Conservation (phyloP, 2,113 vertebrate genomes). For the Talpa occidentalis region DNA sequence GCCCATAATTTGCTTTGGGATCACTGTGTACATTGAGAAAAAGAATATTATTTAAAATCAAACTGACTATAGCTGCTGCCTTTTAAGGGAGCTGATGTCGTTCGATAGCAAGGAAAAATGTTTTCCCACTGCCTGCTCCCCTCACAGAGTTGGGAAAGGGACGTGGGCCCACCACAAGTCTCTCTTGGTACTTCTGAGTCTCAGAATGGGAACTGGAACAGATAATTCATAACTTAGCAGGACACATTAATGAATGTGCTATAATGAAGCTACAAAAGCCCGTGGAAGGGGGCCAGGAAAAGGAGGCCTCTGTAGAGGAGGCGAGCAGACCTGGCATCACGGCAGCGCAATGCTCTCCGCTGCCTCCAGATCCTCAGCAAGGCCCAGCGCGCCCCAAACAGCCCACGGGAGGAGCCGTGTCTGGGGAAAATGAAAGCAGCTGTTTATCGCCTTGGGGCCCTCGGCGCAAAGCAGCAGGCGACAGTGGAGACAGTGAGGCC, state of each 20-base stretch:
- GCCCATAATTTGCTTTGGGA: background rate
- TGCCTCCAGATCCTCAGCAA: background rate
- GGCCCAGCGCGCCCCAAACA: background rate
- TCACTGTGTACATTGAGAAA: background rate
- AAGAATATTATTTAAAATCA: slow-evolving; percentile 39
- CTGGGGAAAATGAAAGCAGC: background rate
- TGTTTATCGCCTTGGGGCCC: background rate
- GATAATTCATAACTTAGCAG: background rate
- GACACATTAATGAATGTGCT: background rate
- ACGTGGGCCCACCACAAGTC: background rate
- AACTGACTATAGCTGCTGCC: background rate
- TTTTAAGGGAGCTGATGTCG: background rate
- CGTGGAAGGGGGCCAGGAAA: background rate
- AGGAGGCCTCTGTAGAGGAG: background rate
- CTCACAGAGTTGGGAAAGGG: background rate
- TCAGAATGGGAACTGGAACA: background rate
- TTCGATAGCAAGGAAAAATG: background rate
- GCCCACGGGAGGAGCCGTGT: background rate
- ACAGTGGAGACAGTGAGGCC: background rate
- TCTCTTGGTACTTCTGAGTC: background rate
- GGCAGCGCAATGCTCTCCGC: background rate
- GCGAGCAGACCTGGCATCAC: background rate
- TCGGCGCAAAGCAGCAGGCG: background rate
- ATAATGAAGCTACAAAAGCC: slow-evolving; percentile 11
- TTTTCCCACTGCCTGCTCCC: background rate